Conservation (phyloP, 1,140 invertebrate species). For the Drosophila tristis region DNA sequence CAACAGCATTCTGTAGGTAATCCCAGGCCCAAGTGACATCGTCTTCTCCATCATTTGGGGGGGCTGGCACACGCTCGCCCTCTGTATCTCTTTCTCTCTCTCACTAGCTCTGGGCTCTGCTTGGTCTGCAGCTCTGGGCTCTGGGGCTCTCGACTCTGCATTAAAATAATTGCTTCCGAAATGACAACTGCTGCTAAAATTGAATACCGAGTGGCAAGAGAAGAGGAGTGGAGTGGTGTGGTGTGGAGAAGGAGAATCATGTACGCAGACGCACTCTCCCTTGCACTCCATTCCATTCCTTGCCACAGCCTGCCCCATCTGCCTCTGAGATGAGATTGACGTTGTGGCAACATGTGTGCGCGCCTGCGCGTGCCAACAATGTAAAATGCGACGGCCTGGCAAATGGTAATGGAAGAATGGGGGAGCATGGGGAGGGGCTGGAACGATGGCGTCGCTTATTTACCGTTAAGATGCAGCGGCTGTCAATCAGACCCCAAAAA, state of each 20-base stretch:
- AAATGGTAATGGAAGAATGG: slow-evolving; percentile 5
- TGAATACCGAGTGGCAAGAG: slow-evolving; percentile 41
- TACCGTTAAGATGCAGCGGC: slow-evolving; percentile 72
- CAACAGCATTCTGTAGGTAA: slow-evolving; percentile 32
- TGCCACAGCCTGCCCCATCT: slow-evolving; percentile 6
- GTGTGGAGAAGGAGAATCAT: too few species aligned
- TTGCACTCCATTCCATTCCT: background rate
- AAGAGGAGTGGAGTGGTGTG: too few species aligned
- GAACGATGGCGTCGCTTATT: slow-evolving; percentile 66
- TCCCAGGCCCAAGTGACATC: slow-evolving; percentile 51
- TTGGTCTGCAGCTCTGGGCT: slow-evolving; percentile 31
- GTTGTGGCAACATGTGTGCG: slow-evolving; percentile 72
- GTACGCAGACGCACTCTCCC: too few species aligned
- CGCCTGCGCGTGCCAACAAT: slow-evolving; percentile 80
- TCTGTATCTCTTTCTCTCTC: background rate
- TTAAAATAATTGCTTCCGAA: slow-evolving; percentile 83
- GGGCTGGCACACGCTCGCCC: slow-evolving; percentile 46
- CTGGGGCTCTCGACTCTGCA: slow-evolving; percentile 53
- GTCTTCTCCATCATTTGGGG: slow-evolving; percentile 47
- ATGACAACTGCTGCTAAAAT: slow-evolving; percentile 77
- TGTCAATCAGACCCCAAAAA: slow-evolving; percentile 67
- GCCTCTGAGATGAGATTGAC: slow-evolving; percentile 37
- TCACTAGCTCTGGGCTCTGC: slow-evolving; percentile 13
- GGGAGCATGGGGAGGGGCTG: slow-evolving; percentile 8
- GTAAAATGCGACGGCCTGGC: slow-evolving; percentile 53